These are phyloP conservation scores for Periplaneta americana DNA, from an alignment of 1,140 invertebrate species.

Conservation along the genomic window DNA sequence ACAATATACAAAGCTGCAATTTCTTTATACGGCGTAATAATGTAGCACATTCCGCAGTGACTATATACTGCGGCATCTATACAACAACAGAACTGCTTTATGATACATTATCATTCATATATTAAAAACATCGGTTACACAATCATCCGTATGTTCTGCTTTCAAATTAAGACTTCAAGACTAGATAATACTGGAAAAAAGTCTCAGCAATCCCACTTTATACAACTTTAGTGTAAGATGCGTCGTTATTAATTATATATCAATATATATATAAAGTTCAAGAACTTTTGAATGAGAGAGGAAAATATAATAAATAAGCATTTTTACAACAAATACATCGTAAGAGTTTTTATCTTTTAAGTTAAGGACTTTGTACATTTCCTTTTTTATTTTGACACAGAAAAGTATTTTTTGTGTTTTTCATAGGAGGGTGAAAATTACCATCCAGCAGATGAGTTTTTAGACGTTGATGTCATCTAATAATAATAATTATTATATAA, in stretches of 20 bases:
- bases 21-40: constrained; percentile 9
- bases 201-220: neutral
- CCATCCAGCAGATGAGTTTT: neutral
- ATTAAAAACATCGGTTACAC: neutral
- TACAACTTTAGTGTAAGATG: neutral
- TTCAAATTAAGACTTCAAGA: constrained; percentile 15
- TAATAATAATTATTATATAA: constrained; percentile 5
- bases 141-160: neutral
- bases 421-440: neutral
- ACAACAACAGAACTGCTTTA: constrained; percentile 4
- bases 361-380: constrained; percentile 15
- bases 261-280: neutral
- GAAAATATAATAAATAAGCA: constrained; percentile 11
- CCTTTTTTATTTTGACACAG: neutral
- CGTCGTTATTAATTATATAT: neutral
- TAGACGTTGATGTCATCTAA: constrained; percentile 1
- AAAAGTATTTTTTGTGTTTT: neutral
- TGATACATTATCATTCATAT: neutral
- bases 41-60: constrained; percentile 9
- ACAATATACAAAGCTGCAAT: constrained; percentile 20
- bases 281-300: constrained; percentile 6
- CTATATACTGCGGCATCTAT: constrained; percentile 7
- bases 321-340: constrained; percentile 13
- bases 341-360: neutral
- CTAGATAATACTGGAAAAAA: constrained; percentile 18